Base-by-base conservation (phyloP, 2,113 vertebrate species). In the Brevimyrus niger region DNA sequence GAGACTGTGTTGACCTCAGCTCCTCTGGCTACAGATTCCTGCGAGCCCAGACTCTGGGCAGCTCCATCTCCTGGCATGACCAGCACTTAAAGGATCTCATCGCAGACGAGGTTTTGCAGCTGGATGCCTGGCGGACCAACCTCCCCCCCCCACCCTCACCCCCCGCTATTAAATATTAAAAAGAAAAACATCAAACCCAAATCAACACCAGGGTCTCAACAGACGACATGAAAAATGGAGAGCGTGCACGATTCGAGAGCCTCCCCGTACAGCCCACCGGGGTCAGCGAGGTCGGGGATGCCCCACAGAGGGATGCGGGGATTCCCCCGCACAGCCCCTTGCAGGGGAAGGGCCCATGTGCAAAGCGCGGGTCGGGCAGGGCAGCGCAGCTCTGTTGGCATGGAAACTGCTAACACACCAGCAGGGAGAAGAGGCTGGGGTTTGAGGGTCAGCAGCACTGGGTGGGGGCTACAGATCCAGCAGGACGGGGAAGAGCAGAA, bases 31-130 rank as follows among this genome's bases (percentile, higher is more conserved):
- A 89, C 85, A 69, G 91, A 73, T 94, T 93, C 90, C 93, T 1
- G 8, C 91, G 90, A 93, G 90, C 92, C 90, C 87, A 90, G 91
- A 94, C 92, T 95, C 92, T 94, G 90, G 88, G 86, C 94, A 93
- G 94, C 94, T 95, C 88, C n/a, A 90, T 91, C 93, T 91, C 91
- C 93, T 90, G 91, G 91, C 91, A 93, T 93, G 93, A 94, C 94
- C 93, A 93, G 93, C 93, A 94, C 94, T 93, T 93, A 90, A 90
- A 92, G 91, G 92, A 93, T 90, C 93, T 93, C 91, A 92, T 90
- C 89, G 46, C 90, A 87, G 91, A 90, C 88, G 69, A 90, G 92
- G n/a, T n/a, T 53, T 27, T 35, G 47, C 58, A 38, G 15, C 15
- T 38, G n/a, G 15, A 35, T 87, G 47, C 5, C 15, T 53, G 73